These are phyloP conservation scores for Papilio helenus DNA, from an alignment of 1,140 invertebrate genomes.

Conservation along the genomic window DNA sequence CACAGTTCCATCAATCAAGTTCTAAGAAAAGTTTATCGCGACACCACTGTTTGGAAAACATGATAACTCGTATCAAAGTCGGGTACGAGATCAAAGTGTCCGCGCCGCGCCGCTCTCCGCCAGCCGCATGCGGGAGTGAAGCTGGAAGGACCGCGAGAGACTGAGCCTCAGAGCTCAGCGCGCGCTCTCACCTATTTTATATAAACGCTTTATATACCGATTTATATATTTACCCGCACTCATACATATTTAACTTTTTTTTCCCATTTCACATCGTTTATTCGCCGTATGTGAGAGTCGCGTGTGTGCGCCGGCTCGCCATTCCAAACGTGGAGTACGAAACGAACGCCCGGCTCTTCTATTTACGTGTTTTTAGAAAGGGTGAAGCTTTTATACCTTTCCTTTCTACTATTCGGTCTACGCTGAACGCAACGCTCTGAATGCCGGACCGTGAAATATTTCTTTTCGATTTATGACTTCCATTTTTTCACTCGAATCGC, in stretches of 20 bases:
- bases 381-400: slow-evolving; percentile 82
- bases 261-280: slow-evolving; percentile 82
- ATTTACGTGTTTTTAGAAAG: slow-evolving; percentile 82
- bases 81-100: slow-evolving; percentile 10
- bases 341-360: slow-evolving; percentile 69
- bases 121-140: slow-evolving; percentile 40
- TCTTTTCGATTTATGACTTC: slow-evolving; percentile 79
- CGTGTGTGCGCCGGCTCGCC: slow-evolving; percentile 64
- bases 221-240: slow-evolving; percentile 83
- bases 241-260: slow-evolving; percentile 82
- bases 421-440: slow-evolving; percentile 70
- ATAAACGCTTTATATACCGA: slow-evolving; percentile 80
- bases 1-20: slow-evolving; percentile 44
- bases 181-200: slow-evolving; percentile 75
- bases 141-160: slow-evolving; percentile 62
- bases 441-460: slow-evolving; percentile 76
- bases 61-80: slow-evolving; percentile 23
- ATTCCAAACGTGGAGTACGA: slow-evolving; percentile 64
- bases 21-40: slow-evolving; percentile 41
- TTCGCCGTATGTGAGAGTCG: slow-evolving; percentile 74
- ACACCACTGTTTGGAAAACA: slow-evolving; percentile 22
- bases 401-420: slow-evolving; percentile 77
- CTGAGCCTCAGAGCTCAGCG: slow-evolving; percentile 61
- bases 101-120: slow-evolving; percentile 43
- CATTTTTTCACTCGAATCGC: slow-evolving; percentile 60